phyloP scores from a whole-genome alignment of 2,113 vertebrate species.

The Pionites leucogaster region DNA sequence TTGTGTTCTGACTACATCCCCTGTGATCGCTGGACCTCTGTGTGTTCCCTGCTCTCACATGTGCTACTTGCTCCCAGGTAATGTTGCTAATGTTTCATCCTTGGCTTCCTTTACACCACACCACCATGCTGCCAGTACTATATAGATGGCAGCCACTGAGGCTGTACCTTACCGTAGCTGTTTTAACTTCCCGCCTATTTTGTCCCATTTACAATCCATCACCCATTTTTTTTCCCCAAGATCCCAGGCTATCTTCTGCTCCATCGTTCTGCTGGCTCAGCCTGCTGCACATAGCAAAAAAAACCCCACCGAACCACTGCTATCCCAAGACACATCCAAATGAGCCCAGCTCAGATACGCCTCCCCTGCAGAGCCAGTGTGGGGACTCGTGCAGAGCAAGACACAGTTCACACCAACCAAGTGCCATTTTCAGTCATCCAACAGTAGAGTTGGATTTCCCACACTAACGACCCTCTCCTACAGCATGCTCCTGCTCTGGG shows the following conservation, averaged over 20 bases:
- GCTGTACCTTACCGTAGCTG: neutral
- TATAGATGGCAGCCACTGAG: neutral
- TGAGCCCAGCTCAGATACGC: accelerated
- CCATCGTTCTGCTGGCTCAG: neutral
- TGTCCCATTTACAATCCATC: neutral
- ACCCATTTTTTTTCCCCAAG: neutral
- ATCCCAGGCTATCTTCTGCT: neutral
- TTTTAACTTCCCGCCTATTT: neutral
- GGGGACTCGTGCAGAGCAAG: neutral
- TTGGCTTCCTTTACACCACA: neutral
- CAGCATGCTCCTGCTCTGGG: neutral
- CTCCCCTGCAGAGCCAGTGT: neutral
- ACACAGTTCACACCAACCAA: neutral
- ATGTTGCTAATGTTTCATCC: neutral
- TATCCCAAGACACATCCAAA: neutral
- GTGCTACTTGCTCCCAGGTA: too few species aligned
- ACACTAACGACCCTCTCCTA: accelerated
- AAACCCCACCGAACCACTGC: neutral
- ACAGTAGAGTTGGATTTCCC: accelerated
- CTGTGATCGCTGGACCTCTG: neutral
- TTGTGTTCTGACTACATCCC: neutral
- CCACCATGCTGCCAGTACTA: accelerated
- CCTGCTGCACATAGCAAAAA: neutral
- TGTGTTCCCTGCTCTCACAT: neutral
- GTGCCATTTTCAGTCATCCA: neutral